Evolutionary conservation across 2,888 invertebrate species (phyloP), one percentile per base, ranked within the genome.

Genomic region (Hymenopus coronatus): DNA sequence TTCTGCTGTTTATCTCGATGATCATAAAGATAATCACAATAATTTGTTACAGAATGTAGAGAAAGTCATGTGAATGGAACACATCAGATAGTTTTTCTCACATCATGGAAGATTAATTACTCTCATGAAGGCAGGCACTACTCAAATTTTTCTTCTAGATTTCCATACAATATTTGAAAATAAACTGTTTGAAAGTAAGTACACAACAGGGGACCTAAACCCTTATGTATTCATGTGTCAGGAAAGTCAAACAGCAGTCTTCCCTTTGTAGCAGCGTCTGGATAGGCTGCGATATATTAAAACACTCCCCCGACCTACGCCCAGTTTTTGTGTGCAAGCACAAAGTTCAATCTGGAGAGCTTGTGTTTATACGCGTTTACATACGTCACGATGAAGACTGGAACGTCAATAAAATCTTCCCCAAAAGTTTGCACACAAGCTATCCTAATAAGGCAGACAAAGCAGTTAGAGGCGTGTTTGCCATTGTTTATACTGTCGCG

Each of bases 401-500:
- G 54, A 70, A 20, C 25, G 54, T 70, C 54, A 70, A 70, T 70
- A 70, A 70, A 70, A 70, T 70, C 54, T 70, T 15, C 54, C 25
- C 54, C 54, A 70, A 70, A 70, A 70, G 54, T 70, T 70, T 70
- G 54, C 54, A 70, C 54, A 15, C 54, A 85, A 54, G 28, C 85
- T 87, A 87, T 87, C 87, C 81, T 87, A 87, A 87, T 87, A 87
- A 87, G 82, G 30, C 87, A 82, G 87, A 81, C 87, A 87, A 87
- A 87, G 87, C 82, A 82, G 87, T 82, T 40, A 82, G 81, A 82
- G 30, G 40, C 87, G 87, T 87, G 87, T 87, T 87, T 87, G 87
- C 87, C 82, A 82, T 82, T 87, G 87, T 87, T 87, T 87, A 87
- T 87, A 87, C 40, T 87, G 87, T 87, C 87, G 82, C 85, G 25